Percentiles rank a stretch among this genome's conserved stretches.
phyloP scores from a whole-genome alignment of 2,888 invertebrate species.

The Leucozona laternaria region DNA sequence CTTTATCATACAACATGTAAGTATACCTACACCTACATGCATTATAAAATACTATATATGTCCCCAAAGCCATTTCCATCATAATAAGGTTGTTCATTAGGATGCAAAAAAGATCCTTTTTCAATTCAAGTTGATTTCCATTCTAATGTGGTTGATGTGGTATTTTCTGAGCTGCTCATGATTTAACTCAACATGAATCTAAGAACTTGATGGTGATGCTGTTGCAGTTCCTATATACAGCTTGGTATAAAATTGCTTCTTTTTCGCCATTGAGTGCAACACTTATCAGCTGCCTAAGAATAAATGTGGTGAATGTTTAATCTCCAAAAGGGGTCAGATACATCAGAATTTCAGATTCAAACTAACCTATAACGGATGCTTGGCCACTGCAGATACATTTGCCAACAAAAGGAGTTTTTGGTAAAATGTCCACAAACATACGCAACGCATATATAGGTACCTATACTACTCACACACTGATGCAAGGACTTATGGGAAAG shows the following conservation, averaged over 20 bases:
- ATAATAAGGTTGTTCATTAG: slow-evolving; percentile 15
- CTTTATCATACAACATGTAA: no score
- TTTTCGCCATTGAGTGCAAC: slow-evolving; percentile 1
- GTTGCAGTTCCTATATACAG: not conserved
- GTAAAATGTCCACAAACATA: not conserved
- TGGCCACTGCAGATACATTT: slow-evolving; percentile 1
- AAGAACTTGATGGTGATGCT: not conserved
- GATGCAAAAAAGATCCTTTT: slow-evolving; percentile 19
- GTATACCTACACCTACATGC: no score
- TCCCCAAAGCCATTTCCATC: slow-evolving; percentile 8
- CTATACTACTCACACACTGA: not conserved
- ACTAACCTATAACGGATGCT: slow-evolving; percentile 21
- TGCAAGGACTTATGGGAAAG: not conserved
- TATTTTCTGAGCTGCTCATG: slow-evolving; percentile 19
- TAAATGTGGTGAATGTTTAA: slow-evolving; percentile 17
- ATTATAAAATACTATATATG: not conserved
- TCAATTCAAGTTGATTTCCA: slow-evolving; percentile 15
- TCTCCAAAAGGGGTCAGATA: slow-evolving; percentile 22
- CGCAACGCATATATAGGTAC: no score
- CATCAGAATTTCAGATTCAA: slow-evolving; percentile 23
- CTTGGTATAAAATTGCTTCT: not conserved
- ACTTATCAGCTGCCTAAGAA: slow-evolving; percentile 31
- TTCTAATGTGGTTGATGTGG: slow-evolving; percentile 12
- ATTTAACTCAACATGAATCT: slow-evolving; percentile 13
- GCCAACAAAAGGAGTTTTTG: not conserved